Evolutionary conservation across 2,888 invertebrate genomes (phyloP).

Genomic region (Heliconius hortense): DNA sequence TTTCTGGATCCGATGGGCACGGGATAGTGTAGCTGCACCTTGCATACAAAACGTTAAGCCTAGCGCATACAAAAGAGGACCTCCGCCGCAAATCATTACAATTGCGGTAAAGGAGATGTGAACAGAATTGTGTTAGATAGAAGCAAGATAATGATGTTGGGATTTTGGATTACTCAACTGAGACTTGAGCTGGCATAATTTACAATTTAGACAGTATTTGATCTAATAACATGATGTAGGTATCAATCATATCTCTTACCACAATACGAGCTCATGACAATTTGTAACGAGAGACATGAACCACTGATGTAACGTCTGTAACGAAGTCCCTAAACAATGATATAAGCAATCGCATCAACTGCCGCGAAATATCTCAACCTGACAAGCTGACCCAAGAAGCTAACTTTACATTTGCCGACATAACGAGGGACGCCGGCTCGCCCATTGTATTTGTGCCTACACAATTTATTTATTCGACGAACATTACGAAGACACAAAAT

Average conservation of each 20-base stretch:
- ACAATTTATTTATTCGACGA: conserved; percentile 81
- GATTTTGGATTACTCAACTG: conserved; percentile 63
- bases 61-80: conserved; percentile 73
- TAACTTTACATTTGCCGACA: conserved; percentile 78
- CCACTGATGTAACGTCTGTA: conserved; percentile 76
- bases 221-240: no score
- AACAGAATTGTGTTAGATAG: conserved; percentile 70
- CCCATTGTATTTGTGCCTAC: conserved; percentile 81
- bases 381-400: conserved; percentile 74
- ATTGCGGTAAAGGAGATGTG: conserved; percentile 78
- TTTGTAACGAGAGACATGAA: conserved; percentile 78
- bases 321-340: conserved; percentile 79
- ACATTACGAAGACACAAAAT: conserved; percentile 82
- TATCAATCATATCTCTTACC: not conserved
- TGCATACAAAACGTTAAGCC: conserved; percentile 64
- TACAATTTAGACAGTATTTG: not conserved
- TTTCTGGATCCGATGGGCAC: conserved; percentile 61
- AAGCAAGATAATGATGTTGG: conserved; percentile 65
- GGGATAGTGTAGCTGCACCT: conserved; percentile 62
- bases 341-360: conserved; percentile 63
- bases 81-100: conserved; percentile 77
- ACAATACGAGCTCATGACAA: conserved; percentile 62
- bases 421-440: conserved; percentile 77
- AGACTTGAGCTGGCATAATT: conserved; percentile 52
- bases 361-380: conserved; percentile 72